phyloP scores from a whole-genome alignment of 1,140 invertebrate genomes.

The Venturia canescens region DNA sequence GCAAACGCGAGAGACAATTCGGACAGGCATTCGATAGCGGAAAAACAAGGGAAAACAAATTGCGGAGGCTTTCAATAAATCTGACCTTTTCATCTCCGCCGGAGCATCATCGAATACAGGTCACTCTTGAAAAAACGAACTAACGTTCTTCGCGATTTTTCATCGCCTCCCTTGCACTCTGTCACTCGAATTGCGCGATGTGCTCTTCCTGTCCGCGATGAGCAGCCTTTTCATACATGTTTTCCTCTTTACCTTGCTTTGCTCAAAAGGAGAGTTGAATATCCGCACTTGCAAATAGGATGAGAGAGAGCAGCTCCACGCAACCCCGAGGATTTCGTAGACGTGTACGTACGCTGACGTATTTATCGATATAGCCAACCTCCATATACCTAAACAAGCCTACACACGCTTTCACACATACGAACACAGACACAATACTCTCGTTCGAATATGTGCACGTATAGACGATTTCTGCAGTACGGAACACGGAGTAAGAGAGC shows the following conservation, averaged over 20 bases:
- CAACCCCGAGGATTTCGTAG: constrained; percentile 31
- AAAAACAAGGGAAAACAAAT: too few relatives aligned
- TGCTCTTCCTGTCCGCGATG: background rate
- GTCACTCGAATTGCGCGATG: background rate
- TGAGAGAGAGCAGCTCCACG: constrained; percentile 26
- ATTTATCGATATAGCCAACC: background rate
- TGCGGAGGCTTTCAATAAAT: too few relatives aligned
- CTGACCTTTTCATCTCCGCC: too few relatives aligned
- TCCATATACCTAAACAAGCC: background rate
- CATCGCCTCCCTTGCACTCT: background rate
- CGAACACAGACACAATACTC: background rate
- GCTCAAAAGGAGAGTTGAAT: constrained; percentile 24
- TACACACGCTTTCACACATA: background rate
- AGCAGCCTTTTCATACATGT: background rate
- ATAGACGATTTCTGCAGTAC: constrained; percentile 33
- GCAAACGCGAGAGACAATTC: too few relatives aligned
- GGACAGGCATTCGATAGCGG: too few relatives aligned
- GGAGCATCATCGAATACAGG: too few relatives aligned
- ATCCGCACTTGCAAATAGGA: constrained; percentile 38
- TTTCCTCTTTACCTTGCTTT: background rate
- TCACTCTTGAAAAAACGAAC: too few relatives aligned
- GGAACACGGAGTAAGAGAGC: constrained; percentile 39
- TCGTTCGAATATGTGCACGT: background rate
- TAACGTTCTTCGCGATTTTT: too few relatives aligned
- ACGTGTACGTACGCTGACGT: background rate